Percentiles rank a stretch among this genome's conserved stretches.
Evolutionary conservation across 2,113 vertebrate genomes (phyloP).

Genomic region (Henicopernis longicauda): DNA sequence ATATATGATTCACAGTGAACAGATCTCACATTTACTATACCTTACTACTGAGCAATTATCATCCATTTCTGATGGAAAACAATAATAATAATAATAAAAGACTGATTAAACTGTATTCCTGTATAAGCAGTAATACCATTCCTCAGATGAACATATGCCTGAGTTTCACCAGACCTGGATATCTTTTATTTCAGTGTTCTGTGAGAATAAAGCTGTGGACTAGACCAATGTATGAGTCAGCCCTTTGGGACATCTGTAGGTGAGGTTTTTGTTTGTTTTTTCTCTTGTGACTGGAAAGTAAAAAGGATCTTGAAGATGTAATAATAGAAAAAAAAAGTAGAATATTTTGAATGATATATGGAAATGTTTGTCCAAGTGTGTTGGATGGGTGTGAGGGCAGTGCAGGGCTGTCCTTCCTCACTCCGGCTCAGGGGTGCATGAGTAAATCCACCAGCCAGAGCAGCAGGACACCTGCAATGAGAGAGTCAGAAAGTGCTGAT

Average conservation of each 20-base stretch:
- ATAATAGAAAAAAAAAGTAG: background rate
- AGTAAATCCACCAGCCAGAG: background rate
- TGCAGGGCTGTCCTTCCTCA: accelerated
- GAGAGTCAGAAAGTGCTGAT: background rate
- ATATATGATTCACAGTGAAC: background rate
- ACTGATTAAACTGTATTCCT: background rate
- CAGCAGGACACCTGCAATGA: background rate
- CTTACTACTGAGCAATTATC: background rate
- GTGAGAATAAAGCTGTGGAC: background rate
- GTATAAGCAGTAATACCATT: background rate
- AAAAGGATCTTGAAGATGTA: background rate
- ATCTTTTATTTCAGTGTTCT: background rate
- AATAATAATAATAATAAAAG: background rate
- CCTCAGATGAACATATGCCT: background rate
- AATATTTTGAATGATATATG: background rate
- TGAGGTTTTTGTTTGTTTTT: background rate
- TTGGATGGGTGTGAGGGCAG: background rate
- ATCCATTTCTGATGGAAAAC: background rate
- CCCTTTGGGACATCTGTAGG: background rate
- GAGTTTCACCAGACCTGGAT: background rate
- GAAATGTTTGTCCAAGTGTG: background rate
- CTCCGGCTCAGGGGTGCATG: accelerated
- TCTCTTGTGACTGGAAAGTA: background rate
- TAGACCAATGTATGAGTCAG: background rate
- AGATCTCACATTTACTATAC: background rate